Percentiles rank a stretch among this genome's conserved stretches.
Evolutionary conservation across 2,888 invertebrate genomes (phyloP).

Genomic region (Dermolepida albohirtum): DNA sequence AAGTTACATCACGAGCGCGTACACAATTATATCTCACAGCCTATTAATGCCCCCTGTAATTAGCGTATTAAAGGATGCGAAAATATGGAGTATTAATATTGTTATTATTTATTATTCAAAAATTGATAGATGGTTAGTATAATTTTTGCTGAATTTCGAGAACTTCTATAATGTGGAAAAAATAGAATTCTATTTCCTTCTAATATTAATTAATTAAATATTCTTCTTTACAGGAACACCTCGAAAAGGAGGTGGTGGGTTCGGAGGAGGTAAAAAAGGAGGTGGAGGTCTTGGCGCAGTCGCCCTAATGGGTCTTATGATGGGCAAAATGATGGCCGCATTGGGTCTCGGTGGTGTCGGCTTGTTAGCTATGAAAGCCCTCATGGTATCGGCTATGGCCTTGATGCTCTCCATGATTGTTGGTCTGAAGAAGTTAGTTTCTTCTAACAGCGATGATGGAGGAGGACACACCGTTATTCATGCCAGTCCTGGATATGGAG

Average conservation of each 20-base stretch:
- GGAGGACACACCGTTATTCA: slow-evolving; percentile 68
- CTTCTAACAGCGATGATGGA: slow-evolving; percentile 67
- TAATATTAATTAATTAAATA: too few relatives aligned
- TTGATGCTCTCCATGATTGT: slow-evolving; percentile 81
- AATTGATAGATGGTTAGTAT: too few relatives aligned
- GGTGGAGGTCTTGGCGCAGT: slow-evolving; percentile 68
- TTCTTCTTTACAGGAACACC: slow-evolving; percentile 67
- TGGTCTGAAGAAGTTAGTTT: slow-evolving; percentile 78
- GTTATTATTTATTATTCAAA: too few relatives aligned
- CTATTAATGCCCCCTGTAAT: too few relatives aligned
- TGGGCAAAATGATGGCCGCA: slow-evolving; percentile 82
- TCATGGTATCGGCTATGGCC: slow-evolving; percentile 75
- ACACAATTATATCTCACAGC: too few relatives aligned
- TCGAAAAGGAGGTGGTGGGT: slow-evolving; percentile 44
- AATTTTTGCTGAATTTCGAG: too few relatives aligned
- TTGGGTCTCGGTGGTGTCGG: slow-evolving; percentile 81
- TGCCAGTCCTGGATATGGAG: slow-evolving; percentile 63
- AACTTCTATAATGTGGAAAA: too few relatives aligned
- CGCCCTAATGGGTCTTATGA: slow-evolving; percentile 76
- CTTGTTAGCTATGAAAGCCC: slow-evolving; percentile 79
- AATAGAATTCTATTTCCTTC: background rate
- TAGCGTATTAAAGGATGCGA: too few relatives aligned
- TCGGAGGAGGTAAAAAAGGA: slow-evolving; percentile 70
- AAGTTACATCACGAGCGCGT: too few relatives aligned
- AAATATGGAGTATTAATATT: too few relatives aligned